Percentiles rank a stretch among this genome's conserved stretches.
These are phyloP conservation scores for Stictocephala bisonia DNA, from an alignment of 2,888 invertebrate genomes.

Conservation along the genomic window DNA sequence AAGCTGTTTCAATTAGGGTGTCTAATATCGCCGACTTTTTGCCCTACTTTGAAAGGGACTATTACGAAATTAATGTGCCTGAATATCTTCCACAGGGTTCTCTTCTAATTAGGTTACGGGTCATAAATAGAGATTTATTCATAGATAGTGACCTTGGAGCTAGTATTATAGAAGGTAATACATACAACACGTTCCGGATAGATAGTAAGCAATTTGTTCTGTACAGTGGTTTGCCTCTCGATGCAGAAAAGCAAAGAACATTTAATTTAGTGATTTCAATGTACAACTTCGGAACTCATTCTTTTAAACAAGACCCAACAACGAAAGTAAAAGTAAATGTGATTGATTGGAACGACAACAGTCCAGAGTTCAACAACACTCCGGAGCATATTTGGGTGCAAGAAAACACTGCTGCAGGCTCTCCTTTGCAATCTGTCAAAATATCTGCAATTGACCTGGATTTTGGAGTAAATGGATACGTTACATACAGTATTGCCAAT, in stretches of 20 bases:
- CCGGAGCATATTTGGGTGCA: conserved; percentile 78
- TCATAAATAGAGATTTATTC: background rate
- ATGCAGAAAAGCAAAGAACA: conserved; percentile 84
- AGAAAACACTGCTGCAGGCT: conserved; percentile 89
- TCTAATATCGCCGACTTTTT: conserved; percentile 86
- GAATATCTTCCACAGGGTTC: conserved; percentile 90
- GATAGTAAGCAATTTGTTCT: conserved; percentile 89
- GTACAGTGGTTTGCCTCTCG: conserved; percentile 81
- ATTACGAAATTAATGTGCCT: conserved; percentile 87
- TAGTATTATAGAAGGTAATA: conserved; percentile 73
- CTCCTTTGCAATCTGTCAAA: conserved; percentile 82
- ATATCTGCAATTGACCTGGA: conserved; percentile 89
- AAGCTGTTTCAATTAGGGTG: conserved; percentile 82
- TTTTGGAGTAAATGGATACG: conserved; percentile 92
- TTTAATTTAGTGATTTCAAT: conserved; percentile 91
- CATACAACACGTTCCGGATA: conserved; percentile 82
- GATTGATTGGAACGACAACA: conserved; percentile 92
- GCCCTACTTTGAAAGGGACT: conserved; percentile 85
- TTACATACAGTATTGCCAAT: conserved; percentile 93
- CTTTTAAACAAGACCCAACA: conserved; percentile 84
- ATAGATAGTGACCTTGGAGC: conserved; percentile 80
- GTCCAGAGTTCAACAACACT: conserved; percentile 83
- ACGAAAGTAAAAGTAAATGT: conserved; percentile 90
- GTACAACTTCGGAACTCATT: conserved; percentile 84
- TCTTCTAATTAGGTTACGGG: conserved; percentile 75